Percentiles rank a stretch among this genome's conserved stretches.
Evolutionary conservation across 2,113 vertebrate genomes (phyloP).

Genomic region (Coptodon bakossiorum): DNA sequence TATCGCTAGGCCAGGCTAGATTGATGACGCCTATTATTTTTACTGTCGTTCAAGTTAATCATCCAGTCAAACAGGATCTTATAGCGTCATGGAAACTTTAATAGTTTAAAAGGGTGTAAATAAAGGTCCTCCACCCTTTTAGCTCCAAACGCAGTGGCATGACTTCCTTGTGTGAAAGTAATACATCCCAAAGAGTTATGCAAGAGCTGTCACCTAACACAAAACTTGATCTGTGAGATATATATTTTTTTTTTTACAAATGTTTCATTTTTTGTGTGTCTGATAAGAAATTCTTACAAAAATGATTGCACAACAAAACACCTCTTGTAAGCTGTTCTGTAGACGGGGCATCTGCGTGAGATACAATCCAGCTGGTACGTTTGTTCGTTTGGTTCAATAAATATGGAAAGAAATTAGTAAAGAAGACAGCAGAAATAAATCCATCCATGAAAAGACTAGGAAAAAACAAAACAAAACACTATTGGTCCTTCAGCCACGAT

Average conservation of each 20-base stretch:
- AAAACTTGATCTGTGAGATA: neutral
- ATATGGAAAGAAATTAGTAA: neutral
- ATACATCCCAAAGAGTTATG: neutral
- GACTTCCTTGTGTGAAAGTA: neutral
- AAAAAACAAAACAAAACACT: neutral
- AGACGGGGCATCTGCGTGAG: neutral
- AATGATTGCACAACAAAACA: neutral
- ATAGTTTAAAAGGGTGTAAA: neutral
- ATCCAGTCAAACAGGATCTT: slow-evolving; percentile 13
- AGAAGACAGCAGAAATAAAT: neutral
- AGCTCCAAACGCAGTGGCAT: neutral
- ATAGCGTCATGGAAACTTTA: neutral
- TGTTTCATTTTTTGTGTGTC: neutral
- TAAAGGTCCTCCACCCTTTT: neutral
- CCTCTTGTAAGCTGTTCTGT: neutral
- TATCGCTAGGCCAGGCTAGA: neutral
- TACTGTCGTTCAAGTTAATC: neutral
- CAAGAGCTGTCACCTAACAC: neutral
- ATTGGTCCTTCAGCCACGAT: neutral
- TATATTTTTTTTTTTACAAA: neutral
- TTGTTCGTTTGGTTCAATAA: slow-evolving; percentile 26
- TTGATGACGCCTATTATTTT: neutral
- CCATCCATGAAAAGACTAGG: neutral
- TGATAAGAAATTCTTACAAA: neutral
- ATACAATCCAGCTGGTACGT: neutral